Base-by-base conservation (phyloP, 2,888 invertebrate genomes). In the Athripsodes cinereus region DNA sequence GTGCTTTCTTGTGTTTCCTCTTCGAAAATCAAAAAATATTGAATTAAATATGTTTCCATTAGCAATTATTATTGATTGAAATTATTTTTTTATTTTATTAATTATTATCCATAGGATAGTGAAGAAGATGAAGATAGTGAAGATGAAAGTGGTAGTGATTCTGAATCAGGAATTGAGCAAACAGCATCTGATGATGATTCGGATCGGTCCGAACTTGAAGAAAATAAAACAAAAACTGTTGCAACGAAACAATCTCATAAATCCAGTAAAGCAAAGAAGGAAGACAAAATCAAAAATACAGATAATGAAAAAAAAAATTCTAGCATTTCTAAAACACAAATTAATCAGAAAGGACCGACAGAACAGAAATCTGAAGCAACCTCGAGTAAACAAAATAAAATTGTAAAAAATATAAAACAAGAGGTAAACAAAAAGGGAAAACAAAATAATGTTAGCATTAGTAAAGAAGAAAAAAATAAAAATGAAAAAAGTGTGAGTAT, bases 41-140 rank as follows among this genome's bases (percentile, higher is more conserved):
- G n/a, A n/a, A n/a, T n/a, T n/a, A n/a, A n/a, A n/a, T n/a, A n/a
- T n/a, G n/a, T n/a, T n/a, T n/a, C n/a, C n/a, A n/a, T n/a, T n/a
- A n/a, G n/a, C n/a, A n/a, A n/a, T n/a, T n/a, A n/a, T n/a, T n/a
- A n/a, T n/a, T n/a, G n/a, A n/a, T n/a, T n/a, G n/a, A n/a, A n/a
- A n/a, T n/a, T n/a, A n/a, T n/a, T n/a, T n/a, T n/a, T n/a, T 44
- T 48, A 48, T 11, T 48, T 48, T 19, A 13, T 48, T 40, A 16
- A 22, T 26, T 18, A 3, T 26, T 8, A 8, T 48, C 20, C 55
- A 11, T 19, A 62, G 58, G 57, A 58, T 53, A 62, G 59, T 52
- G 60, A 58, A 57, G 70, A 70, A 60, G 69, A 69, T 64, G 68
- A 66, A 20, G 70, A 70, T 64, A 71, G 72, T 50, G 40, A 40